Evolutionary conservation across 2,888 invertebrate genomes (phyloP), one percentile per base, ranked within the genome.

Genomic region (Portevinia maculata): DNA sequence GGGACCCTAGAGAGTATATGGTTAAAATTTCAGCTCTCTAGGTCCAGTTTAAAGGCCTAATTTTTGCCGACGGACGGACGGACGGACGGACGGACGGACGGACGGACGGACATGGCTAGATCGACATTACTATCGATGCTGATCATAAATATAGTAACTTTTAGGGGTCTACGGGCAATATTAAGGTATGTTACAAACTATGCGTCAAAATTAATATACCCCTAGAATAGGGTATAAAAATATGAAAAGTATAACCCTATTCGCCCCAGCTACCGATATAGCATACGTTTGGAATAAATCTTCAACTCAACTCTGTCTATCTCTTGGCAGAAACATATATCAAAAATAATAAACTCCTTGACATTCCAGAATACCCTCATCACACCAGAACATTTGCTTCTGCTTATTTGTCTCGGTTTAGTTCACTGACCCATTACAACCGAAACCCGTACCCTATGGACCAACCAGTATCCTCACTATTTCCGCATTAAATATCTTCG

Each of bases 261-360:
- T 34, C 24, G 55, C 55, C 7, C 41, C 13, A 34, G 4, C 50
- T 28, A 39, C 52, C 39, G 1, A 41, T 5, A 2, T 21, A 62
- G 34, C 46, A 24, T 48, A 62, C 8, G 62, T 21, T 62, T 62
- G 48, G 17, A 41, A 65, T 52, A 65, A 65, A 53, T 53, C 30
- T 30, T 30, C 52, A 65, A 37, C n/a, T 34, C n/a, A 37, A 11
- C 24, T 24, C 28, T 6, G 48, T 39, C 28, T 50, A 37, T 37
- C 50, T 21, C 37, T 28, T 41, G 17, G 46, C 24, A 55, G 41
- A 79, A n/a, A n/a, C n/a, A n/a, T 79, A 65, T 79, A 79, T 79
- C 79, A 79, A 74, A 79, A 79, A 79, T 79, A 79, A 79, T 79
- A 79, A 79, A 74, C 74, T 79, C 53, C 69, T 74, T 79, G 74